Evolutionary conservation across 2,797 vertebrate genomes (phyloP), one percentile per base, ranked within the genome.

Genomic region (Gorsachius magnificus): DNA sequence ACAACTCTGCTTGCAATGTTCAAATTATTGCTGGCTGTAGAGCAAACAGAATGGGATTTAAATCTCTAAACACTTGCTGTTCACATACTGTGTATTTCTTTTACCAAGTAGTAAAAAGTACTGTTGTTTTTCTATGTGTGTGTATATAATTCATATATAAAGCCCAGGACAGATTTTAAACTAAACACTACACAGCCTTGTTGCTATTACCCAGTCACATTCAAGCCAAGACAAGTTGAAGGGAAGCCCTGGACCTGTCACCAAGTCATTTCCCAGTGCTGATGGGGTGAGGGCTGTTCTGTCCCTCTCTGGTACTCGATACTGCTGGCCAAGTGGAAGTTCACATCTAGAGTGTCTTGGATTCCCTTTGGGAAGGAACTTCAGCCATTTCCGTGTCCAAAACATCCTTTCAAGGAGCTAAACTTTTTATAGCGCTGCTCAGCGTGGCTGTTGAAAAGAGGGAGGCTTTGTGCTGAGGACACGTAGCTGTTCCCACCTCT

Each of bases 101-200:
- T 9, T 1, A 48, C 19, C 29, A 38, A 25, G 9, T 3, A 22
- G 14, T 3, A 12, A 3, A 5, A 35, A 60, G n/a, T 18, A 9
- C 2, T 5, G 9, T 1, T 35, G 50, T 1, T 22, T 16, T 54
- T 9, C 16, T 16, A 3, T 16, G 10, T 33, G 24, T 9, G 5
- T 21, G 20, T 22, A 12, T 16, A 4, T 6, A 24, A 43, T 16
- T 43, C 38, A 25, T 8, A 11, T 1, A 8, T 1, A 36, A 45
- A 68, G 26, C 64, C 28, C 15, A 12, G n/a, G 28, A 8, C 6
- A 45, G 70, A 9, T 64, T 45, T 79, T 13, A 2, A 31, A 18
- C n/a, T 11, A 6, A 46, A 50, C 3, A 1, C 38, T 41, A 4
- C 43, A 5, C 41, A 38, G 50, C 56, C 3, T 22, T 77, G 35